Evolutionary conservation across 1,140 invertebrate genomes (phyloP).

Genomic region (Orussus abietinus): DNA sequence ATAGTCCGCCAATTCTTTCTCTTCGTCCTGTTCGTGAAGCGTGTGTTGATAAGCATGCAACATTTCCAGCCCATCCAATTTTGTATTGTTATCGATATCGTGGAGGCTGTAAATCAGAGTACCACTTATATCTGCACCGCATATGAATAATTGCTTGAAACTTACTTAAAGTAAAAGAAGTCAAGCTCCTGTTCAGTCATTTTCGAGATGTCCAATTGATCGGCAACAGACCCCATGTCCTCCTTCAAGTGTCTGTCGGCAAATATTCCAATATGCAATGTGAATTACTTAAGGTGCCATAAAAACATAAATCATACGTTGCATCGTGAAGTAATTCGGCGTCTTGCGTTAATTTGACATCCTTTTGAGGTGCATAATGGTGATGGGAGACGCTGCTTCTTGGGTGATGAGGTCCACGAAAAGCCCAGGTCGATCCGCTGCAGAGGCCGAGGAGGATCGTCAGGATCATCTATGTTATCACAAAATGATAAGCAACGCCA

Average conservation of each 20-base stretch:
- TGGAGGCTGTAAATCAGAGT: slow-evolving; percentile 62
- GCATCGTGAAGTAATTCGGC: slow-evolving; percentile 64
- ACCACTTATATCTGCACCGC: slow-evolving; percentile 1
- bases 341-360: slow-evolving; percentile 63
- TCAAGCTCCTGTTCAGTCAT: slow-evolving; percentile 74
- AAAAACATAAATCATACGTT: slow-evolving; percentile 50
- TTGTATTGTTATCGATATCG: slow-evolving; percentile 76
- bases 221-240: slow-evolving; percentile 62
- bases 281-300: too few relatives aligned
- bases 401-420: slow-evolving; percentile 72
- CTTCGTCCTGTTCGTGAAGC: slow-evolving; percentile 51
- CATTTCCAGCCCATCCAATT: slow-evolving; percentile 77
- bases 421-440: slow-evolving; percentile 20
- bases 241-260: slow-evolving; percentile 73
- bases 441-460: slow-evolving; percentile 26
- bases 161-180: slow-evolving; percentile 63
- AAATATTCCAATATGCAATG: too few relatives aligned
- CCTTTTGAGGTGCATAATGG: slow-evolving; percentile 49
- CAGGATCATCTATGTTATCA: slow-evolving; percentile 33
- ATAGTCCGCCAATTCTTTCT: slow-evolving; percentile 27
- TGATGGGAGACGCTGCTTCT: slow-evolving; percentile 57
- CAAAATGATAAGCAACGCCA: too few relatives aligned
- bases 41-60: slow-evolving; percentile 66
- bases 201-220: slow-evolving; percentile 57
- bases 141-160: slow-evolving; percentile 8